Percentiles rank a stretch among this genome's conserved stretches.
phyloP scores from a whole-genome alignment of 2,888 invertebrate species.

The Steromphala cineraria region DNA sequence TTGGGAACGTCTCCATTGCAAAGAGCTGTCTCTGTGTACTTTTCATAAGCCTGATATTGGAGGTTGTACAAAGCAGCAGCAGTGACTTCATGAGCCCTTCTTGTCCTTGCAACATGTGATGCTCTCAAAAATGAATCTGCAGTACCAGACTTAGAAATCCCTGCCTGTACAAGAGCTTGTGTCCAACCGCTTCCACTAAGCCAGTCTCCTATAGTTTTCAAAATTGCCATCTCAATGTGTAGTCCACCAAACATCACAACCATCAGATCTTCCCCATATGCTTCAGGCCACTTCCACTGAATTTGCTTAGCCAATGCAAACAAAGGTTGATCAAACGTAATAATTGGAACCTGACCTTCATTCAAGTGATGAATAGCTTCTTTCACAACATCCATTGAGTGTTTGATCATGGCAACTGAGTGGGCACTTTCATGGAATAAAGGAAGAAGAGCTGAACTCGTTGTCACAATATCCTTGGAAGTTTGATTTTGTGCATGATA shows the following conservation, averaged over 20 bases:
- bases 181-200: slow-evolving; percentile 60
- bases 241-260: slow-evolving; percentile 63
- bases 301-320: slow-evolving; percentile 59
- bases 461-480: too few relatives aligned
- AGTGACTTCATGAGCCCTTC: slow-evolving; percentile 50
- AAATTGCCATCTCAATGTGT: slow-evolving; percentile 61
- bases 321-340: slow-evolving; percentile 56
- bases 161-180: slow-evolving; percentile 41
- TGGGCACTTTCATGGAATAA: slow-evolving; percentile 45
- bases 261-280: slow-evolving; percentile 53
- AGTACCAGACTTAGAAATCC: slow-evolving; percentile 49
- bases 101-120: slow-evolving; percentile 36
- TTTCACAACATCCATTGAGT: slow-evolving; percentile 43
- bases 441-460: slow-evolving; percentile 35
- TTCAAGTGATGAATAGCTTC: slow-evolving; percentile 40
- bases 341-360: slow-evolving; percentile 54
- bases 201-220: slow-evolving; percentile 49
- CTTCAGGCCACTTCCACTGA: slow-evolving; percentile 60
- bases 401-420: slow-evolving; percentile 47
- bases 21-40: neutral
- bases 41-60: neutral
- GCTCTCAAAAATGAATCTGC: slow-evolving; percentile 46
- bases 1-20: neutral
- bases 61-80: slow-evolving; percentile 29
- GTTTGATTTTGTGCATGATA: too few relatives aligned